Base-by-base conservation (phyloP, 2,113 vertebrate species). In the Pavo muticus region DNA sequence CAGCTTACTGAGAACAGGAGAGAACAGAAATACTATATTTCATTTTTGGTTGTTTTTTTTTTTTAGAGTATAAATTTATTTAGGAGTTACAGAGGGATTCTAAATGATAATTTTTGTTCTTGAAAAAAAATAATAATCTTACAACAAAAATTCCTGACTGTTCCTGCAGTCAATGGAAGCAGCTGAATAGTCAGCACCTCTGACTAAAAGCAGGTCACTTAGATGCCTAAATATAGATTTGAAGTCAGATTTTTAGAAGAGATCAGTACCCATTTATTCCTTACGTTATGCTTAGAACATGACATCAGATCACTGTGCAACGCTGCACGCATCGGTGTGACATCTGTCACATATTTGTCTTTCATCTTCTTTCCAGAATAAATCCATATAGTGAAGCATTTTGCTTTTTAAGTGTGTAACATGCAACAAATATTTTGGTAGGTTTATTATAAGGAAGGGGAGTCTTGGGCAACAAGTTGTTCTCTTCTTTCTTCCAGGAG, bases 211-310 rank as follows among this genome's bases (percentile, higher is more conserved):
- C 78, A 94, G 90, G 93, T 92, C 90, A 70, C 64, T 90, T 80
- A 74, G 57, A 50, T 88, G 50, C 82, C 91, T 95, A 96, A 95
- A 94, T 95, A 90, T 91, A 96, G 93, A 77, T 64, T 83, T 91
- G 82, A 90, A 95, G 69, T 85, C 71, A 95, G 87, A 68, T 80
- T 95, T 95, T 86, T 4, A 3, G 60, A 73, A 74, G 52, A 94
- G 64, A 73, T 95, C 56, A 17, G 64, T 80, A 74, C 45, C 42
- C 11, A 9, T 90, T 93, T 88, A 39, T 87, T 77, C 84, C 39
- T 87, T 85, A 60, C 14, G 10, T 85, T 92, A 45, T 11, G 15
- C 75, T 77, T 79, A 80, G 72, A 83, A 70, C 15, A 19, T 40
- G 60, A 87, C 47, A 84, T 42, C n/a, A 68, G 37, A 90, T 35